These are phyloP conservation scores for Pseudomyrmex gracilis DNA, from an alignment of 1,140 invertebrate species.

Conservation along the genomic window DNA sequence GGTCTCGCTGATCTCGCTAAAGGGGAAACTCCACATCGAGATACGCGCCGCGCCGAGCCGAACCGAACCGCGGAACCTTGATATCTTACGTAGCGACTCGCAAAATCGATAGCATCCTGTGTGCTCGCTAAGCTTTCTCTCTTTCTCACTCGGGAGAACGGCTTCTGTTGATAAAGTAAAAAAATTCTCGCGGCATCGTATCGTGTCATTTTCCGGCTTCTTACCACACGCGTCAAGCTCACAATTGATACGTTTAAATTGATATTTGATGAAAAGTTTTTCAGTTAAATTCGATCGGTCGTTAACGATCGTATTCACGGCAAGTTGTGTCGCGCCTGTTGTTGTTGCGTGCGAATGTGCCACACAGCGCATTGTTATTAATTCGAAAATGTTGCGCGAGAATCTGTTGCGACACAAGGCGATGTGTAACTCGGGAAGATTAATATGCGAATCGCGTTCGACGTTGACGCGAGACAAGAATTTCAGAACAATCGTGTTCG, in stretches of 20 bases:
- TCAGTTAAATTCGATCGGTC: not conserved
- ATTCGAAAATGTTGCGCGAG: slow-evolving; percentile 1
- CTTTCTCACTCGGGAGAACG: not conserved
- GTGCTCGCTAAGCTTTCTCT: slow-evolving; percentile 3
- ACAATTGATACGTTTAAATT: too few species aligned
- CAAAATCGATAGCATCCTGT: slow-evolving; percentile 50
- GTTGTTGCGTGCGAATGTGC: not conserved
- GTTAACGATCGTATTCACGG: not conserved
- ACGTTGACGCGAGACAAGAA: slow-evolving; percentile 28
- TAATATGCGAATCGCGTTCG: slow-evolving; percentile 30
- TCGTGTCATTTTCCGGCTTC: not conserved
- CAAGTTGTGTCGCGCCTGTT: not conserved
- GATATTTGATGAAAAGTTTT: too few species aligned
- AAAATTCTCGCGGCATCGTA: not conserved
- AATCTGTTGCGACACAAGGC: not conserved
- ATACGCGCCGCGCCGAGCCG: slow-evolving; percentile 18
- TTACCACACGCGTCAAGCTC: too few species aligned
- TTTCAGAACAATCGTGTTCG: slow-evolving; percentile 20
- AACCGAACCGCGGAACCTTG: slow-evolving; percentile 33
- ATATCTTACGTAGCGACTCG: slow-evolving; percentile 55
- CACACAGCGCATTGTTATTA: slow-evolving; percentile 1
- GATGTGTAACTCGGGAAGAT: slow-evolving; percentile 28
- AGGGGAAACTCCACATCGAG: slow-evolving; percentile 49
- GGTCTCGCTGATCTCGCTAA: slow-evolving; percentile 54
- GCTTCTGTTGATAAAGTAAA: slow-evolving; percentile 4